These are phyloP conservation scores for Felis catus DNA, from an alignment of 2,113 vertebrate species.

Conservation along the genomic window DNA sequence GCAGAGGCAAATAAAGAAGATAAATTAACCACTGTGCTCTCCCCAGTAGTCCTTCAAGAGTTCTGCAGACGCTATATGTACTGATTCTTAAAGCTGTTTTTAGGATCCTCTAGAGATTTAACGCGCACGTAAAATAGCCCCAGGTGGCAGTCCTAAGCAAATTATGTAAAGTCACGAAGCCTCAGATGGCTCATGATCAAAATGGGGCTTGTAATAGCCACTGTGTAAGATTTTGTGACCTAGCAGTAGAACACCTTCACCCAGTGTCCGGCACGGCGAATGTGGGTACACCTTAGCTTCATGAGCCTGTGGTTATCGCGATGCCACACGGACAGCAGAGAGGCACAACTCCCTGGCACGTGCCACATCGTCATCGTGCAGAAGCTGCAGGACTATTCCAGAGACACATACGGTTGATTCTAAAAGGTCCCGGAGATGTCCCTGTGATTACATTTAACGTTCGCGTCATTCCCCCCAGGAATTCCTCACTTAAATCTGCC, in stretches of 20 bases:
- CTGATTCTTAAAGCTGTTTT: conserved; percentile 35
- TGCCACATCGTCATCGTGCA: too few relatives aligned
- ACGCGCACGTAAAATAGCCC: not conserved
- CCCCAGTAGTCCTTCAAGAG: not conserved
- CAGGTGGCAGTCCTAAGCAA: conserved; percentile 27
- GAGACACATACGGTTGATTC: not conserved
- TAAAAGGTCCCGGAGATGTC: not conserved
- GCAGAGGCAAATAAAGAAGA: not conserved
- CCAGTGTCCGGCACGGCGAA: not conserved
- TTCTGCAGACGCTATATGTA: not conserved
- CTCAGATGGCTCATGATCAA: conserved; percentile 11
- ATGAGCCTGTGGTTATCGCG: not conserved
- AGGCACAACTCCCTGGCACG: not conserved
- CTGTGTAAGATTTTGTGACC: not conserved
- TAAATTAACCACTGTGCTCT: not conserved
- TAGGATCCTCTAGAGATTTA: conserved; percentile 39
- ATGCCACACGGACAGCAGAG: not conserved
- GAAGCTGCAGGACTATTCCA: not conserved
- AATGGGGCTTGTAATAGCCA: not conserved
- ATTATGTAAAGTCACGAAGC: conserved; percentile 14
- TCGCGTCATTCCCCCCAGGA: not conserved
- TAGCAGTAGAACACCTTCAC: not conserved
- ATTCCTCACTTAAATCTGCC: not conserved
- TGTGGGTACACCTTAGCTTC: not conserved
- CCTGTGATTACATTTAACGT: not conserved